Conservation (phyloP, 2,797 vertebrate species). For the Macrochelys suwanniensis region DNA sequence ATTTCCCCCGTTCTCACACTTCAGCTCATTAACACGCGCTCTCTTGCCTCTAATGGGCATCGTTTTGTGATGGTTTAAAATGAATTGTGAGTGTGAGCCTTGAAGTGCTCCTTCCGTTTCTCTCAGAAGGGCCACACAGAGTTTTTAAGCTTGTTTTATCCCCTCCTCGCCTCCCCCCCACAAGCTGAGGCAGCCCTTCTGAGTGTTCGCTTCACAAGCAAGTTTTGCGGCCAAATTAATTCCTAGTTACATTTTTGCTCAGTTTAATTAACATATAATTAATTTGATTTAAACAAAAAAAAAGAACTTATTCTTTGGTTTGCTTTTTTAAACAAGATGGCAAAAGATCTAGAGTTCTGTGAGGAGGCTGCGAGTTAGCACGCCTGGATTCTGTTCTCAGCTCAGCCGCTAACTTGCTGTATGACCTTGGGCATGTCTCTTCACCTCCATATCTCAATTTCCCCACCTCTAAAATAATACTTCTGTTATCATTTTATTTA, state of each 20-base stretch:
- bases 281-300: background rate
- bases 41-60: constrained; percentile 73
- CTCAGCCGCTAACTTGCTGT: fast-evolving
- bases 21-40: constrained; percentile 76
- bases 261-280: constrained; percentile 70
- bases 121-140: constrained; percentile 59
- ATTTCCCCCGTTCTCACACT: constrained; percentile 59
- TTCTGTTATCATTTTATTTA: background rate
- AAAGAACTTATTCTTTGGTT: constrained; percentile 11
- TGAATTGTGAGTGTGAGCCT: constrained; percentile 71
- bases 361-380: background rate
- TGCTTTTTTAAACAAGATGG: background rate
- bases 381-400: background rate
- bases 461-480: background rate
- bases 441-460: background rate
- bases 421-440: fast-evolving
- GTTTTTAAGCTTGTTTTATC: constrained; percentile 44
- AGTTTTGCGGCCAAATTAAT: constrained; percentile 20
- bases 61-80: constrained; percentile 69
- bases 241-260: background rate
- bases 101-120: constrained; percentile 44
- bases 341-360: fast-evolving
- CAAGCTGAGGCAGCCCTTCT: constrained; percentile 36
- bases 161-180: background rate
- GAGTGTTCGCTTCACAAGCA: constrained; percentile 31